These are phyloP conservation scores for Netelia inedita DNA, from an alignment of 2,888 invertebrate species.

Conservation along the genomic window DNA sequence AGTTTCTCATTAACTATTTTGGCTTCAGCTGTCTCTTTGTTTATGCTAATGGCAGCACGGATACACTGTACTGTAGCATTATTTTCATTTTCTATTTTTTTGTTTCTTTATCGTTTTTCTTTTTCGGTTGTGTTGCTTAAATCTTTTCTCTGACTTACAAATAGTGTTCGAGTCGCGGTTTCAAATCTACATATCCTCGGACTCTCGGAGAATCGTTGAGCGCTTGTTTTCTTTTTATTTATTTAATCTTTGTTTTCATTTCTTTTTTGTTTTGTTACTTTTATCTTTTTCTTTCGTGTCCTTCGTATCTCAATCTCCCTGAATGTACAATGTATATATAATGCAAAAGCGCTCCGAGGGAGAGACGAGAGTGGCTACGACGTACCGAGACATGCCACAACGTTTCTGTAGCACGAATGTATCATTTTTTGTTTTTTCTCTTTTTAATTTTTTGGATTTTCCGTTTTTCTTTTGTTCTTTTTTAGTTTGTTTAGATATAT, in stretches of 20 bases:
- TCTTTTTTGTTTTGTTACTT: slow-evolving; percentile 31
- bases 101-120: slow-evolving; percentile 13
- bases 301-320: slow-evolving; percentile 28
- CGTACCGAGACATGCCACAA: slow-evolving; percentile 32
- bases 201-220: slow-evolving; percentile 63
- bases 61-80: slow-evolving; percentile 76
- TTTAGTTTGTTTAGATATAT: slow-evolving; percentile 6
- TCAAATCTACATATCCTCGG: slow-evolving; percentile 62
- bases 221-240: slow-evolving; percentile 49
- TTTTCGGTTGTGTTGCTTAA: slow-evolving; percentile 29
- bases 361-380: slow-evolving; percentile 59
- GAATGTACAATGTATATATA: slow-evolving; percentile 61
- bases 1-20: slow-evolving; percentile 74
- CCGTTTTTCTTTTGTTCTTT: neutral
- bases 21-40: slow-evolving; percentile 77
- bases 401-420: slow-evolving; percentile 24
- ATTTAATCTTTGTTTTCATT: slow-evolving; percentile 4
- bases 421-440: slow-evolving; percentile 5
- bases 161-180: slow-evolving; percentile 65
- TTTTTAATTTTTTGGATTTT: neutral
- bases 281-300: slow-evolving; percentile 9
- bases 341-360: slow-evolving; percentile 65
- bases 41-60: slow-evolving; percentile 82
- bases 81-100: slow-evolving; percentile 30
- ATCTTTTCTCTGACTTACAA: slow-evolving; percentile 62